Evolutionary conservation across 1,140 invertebrate species (phyloP).

Genomic region (Oncopodura yosiiana): DNA sequence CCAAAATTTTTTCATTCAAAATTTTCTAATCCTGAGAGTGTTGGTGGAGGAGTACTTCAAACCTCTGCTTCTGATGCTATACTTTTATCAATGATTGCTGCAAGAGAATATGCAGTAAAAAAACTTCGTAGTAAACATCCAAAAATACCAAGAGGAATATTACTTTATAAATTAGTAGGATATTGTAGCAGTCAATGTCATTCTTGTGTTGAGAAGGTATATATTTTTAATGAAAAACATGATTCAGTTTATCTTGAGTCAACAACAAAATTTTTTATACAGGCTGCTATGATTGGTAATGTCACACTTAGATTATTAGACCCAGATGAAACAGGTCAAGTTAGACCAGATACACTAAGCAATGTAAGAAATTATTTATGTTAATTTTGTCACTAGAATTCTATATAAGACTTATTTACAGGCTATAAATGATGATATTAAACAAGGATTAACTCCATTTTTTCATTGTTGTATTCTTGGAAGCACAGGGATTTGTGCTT

Average conservation of each 20-base stretch:
- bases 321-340: background rate
- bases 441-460: slow-evolving; percentile 64
- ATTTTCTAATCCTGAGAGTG: slow-evolving; percentile 50
- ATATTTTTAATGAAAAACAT: too few species aligned
- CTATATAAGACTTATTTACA: slow-evolving; percentile 29
- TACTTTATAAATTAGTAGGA: slow-evolving; percentile 46
- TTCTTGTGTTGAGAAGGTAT: slow-evolving; percentile 80
- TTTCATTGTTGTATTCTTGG: slow-evolving; percentile 67
- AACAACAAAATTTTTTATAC: too few species aligned
- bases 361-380: slow-evolving; percentile 14
- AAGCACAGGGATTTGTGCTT: slow-evolving; percentile 84
- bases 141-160: slow-evolving; percentile 43
- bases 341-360: slow-evolving; percentile 47
- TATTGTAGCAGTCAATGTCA: slow-evolving; percentile 60
- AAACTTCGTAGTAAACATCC: slow-evolving; percentile 42
- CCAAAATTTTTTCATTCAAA: slow-evolving; percentile 69
- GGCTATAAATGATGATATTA: slow-evolving; percentile 63
- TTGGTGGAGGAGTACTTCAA: slow-evolving; percentile 64
- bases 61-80: slow-evolving; percentile 49
- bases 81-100: slow-evolving; percentile 46
- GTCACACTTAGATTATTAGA: slow-evolving; percentile 7
- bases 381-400: background rate
- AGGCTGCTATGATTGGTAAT: slow-evolving; percentile 1
- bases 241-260: too few species aligned
- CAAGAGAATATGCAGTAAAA: slow-evolving; percentile 44